Conservation (phyloP, 2,113 vertebrate species). For the Apteryx mantelli region DNA sequence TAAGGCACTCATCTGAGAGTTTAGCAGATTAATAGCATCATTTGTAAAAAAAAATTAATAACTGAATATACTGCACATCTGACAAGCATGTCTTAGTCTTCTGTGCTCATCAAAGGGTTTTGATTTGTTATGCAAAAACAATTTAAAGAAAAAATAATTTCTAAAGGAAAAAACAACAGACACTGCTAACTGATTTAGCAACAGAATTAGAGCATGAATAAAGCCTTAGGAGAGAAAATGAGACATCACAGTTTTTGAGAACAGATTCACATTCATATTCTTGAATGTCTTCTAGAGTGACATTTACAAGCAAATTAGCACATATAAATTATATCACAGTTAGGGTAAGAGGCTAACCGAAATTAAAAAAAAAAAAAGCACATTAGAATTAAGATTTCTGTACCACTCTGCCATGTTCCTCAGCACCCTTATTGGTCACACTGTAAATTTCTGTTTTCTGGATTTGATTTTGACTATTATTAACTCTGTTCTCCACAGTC, state of each 20-base stretch:
- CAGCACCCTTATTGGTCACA: background rate
- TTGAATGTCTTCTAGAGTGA: constrained; percentile 41
- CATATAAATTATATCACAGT: constrained; percentile 5
- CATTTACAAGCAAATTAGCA: constrained; percentile 56
- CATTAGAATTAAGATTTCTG: constrained; percentile 4
- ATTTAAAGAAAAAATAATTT: constrained; percentile 43
- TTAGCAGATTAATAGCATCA: constrained; percentile 44
- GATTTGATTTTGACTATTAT: background rate
- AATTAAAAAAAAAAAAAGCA: background rate
- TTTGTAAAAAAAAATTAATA: constrained; percentile 54
- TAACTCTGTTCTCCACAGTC: background rate
- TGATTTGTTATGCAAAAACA: constrained; percentile 63
- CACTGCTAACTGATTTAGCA: constrained; percentile 30
- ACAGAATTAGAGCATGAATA: constrained; percentile 54
- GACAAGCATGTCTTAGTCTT: constrained; percentile 41
- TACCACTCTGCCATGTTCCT: background rate
- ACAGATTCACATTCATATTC: constrained; percentile 23
- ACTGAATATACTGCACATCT: constrained; percentile 19
- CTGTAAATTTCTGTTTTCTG: background rate
- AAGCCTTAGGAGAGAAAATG: constrained; percentile 42
- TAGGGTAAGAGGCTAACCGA: background rate
- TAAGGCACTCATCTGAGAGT: constrained; percentile 55
- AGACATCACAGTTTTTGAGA: constrained; percentile 37
- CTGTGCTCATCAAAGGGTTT: constrained; percentile 42
- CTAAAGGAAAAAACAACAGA: constrained; percentile 15